Conservation (phyloP, 2,797 vertebrate species). For the Pangasius larnaudii region DNA sequence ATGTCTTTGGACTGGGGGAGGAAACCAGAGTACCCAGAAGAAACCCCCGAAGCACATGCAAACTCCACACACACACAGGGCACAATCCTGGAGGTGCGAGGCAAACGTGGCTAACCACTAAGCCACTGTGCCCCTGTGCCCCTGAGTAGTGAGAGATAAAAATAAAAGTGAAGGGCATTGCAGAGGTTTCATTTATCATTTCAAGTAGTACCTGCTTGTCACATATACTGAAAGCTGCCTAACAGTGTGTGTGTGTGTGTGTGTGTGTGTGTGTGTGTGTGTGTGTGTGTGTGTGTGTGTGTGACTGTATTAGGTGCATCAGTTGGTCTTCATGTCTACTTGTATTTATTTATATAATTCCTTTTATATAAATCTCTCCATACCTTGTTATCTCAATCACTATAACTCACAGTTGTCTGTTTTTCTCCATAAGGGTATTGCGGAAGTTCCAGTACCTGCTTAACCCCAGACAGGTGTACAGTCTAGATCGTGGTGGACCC, state of each 20-base stretch:
- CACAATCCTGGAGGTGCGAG: no score
- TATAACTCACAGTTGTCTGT: conserved; percentile 1
- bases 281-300: conserved; percentile 20
- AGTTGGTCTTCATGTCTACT: not conserved
- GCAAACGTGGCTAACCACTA: no score
- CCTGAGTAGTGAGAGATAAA: conserved; percentile 30
- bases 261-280: conserved; percentile 4
- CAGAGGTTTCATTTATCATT: conserved; percentile 49
- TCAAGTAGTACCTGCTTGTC: conserved; percentile 45
- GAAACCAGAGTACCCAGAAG: no score
- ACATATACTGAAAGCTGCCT: conserved; percentile 53
- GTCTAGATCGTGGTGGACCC: conserved; percentile 88
- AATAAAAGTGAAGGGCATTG: conserved; percentile 50
- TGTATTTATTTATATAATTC: not conserved
- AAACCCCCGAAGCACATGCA: no score
- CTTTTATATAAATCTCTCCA: not conserved
- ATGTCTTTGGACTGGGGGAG: no score
- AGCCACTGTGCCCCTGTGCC: no score
- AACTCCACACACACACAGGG: no score
- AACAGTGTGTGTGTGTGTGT: conserved; percentile 24
- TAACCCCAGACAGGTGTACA: conserved; percentile 95
- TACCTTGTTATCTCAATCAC: not conserved
- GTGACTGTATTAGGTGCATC: not conserved
- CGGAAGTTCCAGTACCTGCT: conserved; percentile 94
- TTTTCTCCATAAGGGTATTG: conserved; percentile 78